phyloP scores from a whole-genome alignment of 2,113 vertebrate genomes.

The Cygnus atratus region DNA sequence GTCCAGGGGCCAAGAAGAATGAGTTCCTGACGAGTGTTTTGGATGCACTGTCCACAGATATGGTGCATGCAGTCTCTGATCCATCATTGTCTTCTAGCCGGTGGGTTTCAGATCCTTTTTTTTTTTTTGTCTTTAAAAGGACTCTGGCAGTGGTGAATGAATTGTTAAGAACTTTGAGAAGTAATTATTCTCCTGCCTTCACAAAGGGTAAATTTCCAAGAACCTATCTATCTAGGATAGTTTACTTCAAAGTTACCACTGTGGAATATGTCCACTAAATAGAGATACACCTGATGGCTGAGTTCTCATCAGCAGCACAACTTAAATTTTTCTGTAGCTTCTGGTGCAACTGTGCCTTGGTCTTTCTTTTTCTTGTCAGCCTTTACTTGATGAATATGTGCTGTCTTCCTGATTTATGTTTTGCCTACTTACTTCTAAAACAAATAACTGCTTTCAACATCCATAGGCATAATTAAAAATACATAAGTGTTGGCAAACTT shows the following conservation, averaged over 20 bases:
- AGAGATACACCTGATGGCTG: background rate
- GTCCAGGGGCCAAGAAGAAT: conserved; percentile 93
- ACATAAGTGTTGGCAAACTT: background rate
- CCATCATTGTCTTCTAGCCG: conserved; percentile 85
- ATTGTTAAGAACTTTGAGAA: background rate
- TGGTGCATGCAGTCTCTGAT: conserved; percentile 95
- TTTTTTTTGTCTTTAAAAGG: background rate
- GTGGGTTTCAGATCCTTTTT: conserved; percentile 65
- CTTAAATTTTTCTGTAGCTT: background rate
- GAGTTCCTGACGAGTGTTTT: conserved; percentile 96
- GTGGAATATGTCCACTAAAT: background rate
- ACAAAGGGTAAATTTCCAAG: background rate
- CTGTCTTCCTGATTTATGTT: background rate
- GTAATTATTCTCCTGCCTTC: background rate
- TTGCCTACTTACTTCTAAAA: background rate
- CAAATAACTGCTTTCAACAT: background rate
- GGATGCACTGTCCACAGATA: conserved; percentile 95
- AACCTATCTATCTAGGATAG: background rate
- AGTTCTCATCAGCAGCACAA: background rate
- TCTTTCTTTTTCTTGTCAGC: background rate
- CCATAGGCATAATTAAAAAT: background rate
- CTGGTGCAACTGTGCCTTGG: background rate
- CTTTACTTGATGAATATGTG: background rate
- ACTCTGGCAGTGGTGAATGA: background rate
- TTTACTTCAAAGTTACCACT: background rate